Evolutionary conservation across 2,888 invertebrate species (phyloP), one percentile per base, ranked within the genome.

Genomic region (Beris chalybata): DNA sequence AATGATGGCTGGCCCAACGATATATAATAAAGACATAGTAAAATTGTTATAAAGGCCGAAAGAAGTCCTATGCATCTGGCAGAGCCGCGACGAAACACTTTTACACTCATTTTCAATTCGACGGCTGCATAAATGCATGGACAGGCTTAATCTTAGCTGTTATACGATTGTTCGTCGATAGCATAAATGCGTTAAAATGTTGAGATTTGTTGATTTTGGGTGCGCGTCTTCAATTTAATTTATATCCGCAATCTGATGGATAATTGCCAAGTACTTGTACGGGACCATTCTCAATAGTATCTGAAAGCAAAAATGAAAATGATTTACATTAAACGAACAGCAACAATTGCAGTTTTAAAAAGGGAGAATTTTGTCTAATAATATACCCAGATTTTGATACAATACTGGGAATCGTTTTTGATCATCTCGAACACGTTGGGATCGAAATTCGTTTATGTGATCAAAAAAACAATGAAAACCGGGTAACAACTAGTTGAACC

Each of bases 1-100:
- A 74, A 68, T 11, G 71, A 74, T 11, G 79, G 77, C 71, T 80
- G 80, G n/a, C 80, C 80, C 70, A 80, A 76, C n/a, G 80, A 79
- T 69, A 80, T 81, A 71, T 81, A 81, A 71, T 81, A 81, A 13
- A 81, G 74, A 67, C 80, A 81, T 47, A 81, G 72, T 59, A 81
- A 69, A 67, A 80, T 79, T n/a, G 79, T 79, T 61, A 81, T 76
- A 72, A 80, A 79, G 11, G 79, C 79, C 64, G 79, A 79, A 66
- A 81, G 70, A 57, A 81, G 73, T 57, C 81, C 80, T 69, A 81
- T 76, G 70, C 80, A 81, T 69, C 77, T 76, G 63, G 81, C 79
- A 48, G 80, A 79, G 50, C 81, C 80, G 65, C 81, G 76, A 63
- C 81, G 77, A 71, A 80, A 79, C 69, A 80, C 71, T 74, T 80